These are phyloP conservation scores for Mechanitis mazaeus DNA, from an alignment of 2,888 invertebrate genomes.

Conservation along the genomic window DNA sequence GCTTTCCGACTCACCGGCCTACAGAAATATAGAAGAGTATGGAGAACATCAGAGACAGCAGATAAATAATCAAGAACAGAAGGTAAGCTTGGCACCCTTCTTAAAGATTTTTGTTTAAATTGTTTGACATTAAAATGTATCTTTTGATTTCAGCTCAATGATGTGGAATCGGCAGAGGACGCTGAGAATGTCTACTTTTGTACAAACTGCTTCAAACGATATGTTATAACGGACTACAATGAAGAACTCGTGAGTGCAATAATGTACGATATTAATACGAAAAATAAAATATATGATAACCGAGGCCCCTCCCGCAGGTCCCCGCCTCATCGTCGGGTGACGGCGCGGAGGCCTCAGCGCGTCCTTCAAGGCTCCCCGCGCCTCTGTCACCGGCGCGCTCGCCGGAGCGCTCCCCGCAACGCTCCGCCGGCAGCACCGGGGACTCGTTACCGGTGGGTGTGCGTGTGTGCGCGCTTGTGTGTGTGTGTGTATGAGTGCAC, in stretches of 20 bases:
- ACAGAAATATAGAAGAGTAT: slow-evolving; percentile 59
- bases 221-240: slow-evolving; percentile 43
- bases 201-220: slow-evolving; percentile 68
- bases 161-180: slow-evolving; percentile 36
- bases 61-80: slow-evolving; percentile 42
- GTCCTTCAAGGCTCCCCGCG: slow-evolving; percentile 14
- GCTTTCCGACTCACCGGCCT: slow-evolving; percentile 37
- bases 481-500: too few relatives aligned
- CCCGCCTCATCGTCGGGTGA: slow-evolving; percentile 43
- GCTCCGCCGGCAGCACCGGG: slow-evolving; percentile 16
- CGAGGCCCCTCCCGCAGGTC: not conserved
- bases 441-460: slow-evolving; percentile 14
- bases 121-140: not conserved
- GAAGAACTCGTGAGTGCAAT: slow-evolving; percentile 54
- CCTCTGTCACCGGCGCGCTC: slow-evolving; percentile 25
- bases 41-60: slow-evolving; percentile 56
- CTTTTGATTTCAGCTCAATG: slow-evolving; percentile 37
- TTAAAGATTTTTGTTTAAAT: not conserved
- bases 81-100: slow-evolving; percentile 32
- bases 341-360: slow-evolving; percentile 36
- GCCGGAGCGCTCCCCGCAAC: slow-evolving; percentile 5
- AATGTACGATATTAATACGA: too few relatives aligned
- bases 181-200: slow-evolving; percentile 57
- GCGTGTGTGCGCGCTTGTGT: too few relatives aligned
- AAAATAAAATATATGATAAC: too few relatives aligned